Evolutionary conservation across 53 echinoderm and acorn worm species (phyloP), one percentile per base, ranked within the genome.

Genomic region (Holothuria leucospilota): DNA sequence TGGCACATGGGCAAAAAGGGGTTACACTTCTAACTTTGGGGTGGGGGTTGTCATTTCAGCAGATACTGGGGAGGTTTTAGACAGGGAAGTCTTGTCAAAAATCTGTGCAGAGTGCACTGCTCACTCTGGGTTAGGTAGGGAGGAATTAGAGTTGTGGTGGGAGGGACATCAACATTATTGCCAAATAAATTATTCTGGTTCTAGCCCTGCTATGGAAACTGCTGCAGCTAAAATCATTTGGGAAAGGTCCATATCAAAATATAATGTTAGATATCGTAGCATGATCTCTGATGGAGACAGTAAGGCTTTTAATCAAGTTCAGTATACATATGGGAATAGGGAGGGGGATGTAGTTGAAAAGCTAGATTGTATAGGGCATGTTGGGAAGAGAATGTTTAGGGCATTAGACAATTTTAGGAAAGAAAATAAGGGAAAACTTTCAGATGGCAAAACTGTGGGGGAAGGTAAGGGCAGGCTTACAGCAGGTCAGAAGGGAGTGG

Each of bases 331-430:
- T 80, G 81, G 85, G n/a, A n/a, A n/a, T n/a, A n/a, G n/a, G 39
- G 51, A 28, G 24, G 53, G 68, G 63, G 26, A n/a, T 13, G 63
- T 7, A 81, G 85, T 89, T 25, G 61, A 85, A 16, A 85, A 85
- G 60, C 52, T 84, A 51, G 77, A 85, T 56, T 90, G 90, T 77
- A 84, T 90, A 39, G 85, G 85, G 42, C 90, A 85, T 77, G 90
- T 85, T 60, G 90, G 90, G 23, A 90, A 90, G 49, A 63, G 90
- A 51, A 90, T 59, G n/a, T n/a, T n/a, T n/a, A 78, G 77, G 24
- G 85, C 62, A 61, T 77, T 78, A 38, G 85, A 90, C 38, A 90
- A 85, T 52, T 59, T 85, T 26, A 84, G 71, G 34, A 86, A 86
- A 23, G 56, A 63, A 82, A 63, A 39, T 63, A 82, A 82, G 46